Percentiles rank a stretch among this genome's conserved stretches.
Evolutionary conservation across 2,888 invertebrate species (phyloP).

Genomic region (Allacma fusca): DNA sequence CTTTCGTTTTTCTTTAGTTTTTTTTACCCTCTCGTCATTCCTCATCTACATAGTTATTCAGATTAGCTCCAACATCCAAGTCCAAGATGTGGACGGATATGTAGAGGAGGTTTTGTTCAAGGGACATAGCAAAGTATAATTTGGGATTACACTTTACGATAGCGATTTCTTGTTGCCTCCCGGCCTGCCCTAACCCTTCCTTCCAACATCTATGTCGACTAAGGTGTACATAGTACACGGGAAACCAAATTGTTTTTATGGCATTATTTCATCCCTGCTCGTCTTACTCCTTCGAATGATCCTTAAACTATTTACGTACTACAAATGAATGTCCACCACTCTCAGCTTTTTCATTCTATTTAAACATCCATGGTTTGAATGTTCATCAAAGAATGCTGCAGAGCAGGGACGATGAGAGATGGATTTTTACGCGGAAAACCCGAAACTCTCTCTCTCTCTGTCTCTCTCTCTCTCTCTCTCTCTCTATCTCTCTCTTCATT

Average conservation of each 20-base stretch:
- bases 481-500: too few relatives aligned
- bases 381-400: too few relatives aligned
- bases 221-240: background rate
- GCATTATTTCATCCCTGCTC: background rate
- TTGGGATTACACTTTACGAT: background rate
- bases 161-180: slow-evolving; percentile 8
- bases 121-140: slow-evolving; percentile 3
- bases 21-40: background rate
- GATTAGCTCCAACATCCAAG: background rate
- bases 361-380: background rate
- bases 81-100: background rate
- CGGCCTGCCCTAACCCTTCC: slow-evolving; percentile 22
- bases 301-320: background rate
- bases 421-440: too few relatives aligned
- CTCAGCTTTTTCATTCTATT: background rate
- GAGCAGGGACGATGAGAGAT: too few relatives aligned
- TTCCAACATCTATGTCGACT: background rate
- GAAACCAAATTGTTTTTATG: slow-evolving; percentile 7
- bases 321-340: background rate
- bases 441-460: too few relatives aligned
- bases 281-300: background rate
- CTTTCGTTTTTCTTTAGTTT: slow-evolving; percentile 13
- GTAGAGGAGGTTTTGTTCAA: background rate
- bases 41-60: slow-evolving; percentile 18
- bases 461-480: too few relatives aligned